These are phyloP conservation scores for Eufriesea mexicana DNA, from an alignment of 1,140 invertebrate genomes.

Conservation along the genomic window DNA sequence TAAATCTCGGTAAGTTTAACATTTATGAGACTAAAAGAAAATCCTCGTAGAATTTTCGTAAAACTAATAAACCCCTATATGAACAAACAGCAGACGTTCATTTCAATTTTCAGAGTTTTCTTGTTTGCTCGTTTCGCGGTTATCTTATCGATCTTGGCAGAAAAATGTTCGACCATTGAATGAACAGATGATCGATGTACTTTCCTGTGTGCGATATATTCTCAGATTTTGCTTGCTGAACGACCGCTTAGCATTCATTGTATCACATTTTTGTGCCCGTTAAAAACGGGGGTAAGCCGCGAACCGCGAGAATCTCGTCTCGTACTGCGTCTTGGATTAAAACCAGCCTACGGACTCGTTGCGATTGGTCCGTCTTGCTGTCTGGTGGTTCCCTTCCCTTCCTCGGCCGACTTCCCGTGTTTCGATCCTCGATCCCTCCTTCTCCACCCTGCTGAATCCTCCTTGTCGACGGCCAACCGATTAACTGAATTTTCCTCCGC, in stretches of 20 bases:
- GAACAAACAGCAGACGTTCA: not conserved
- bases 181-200: not conserved
- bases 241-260: not conserved
- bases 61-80: not conserved
- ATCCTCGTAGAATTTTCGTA: too few relatives aligned
- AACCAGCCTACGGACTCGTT: not conserved
- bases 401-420: not conserved
- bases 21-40: too few relatives aligned
- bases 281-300: not conserved
- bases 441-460: not conserved
- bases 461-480: not conserved
- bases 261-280: not conserved
- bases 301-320: not conserved
- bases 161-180: not conserved
- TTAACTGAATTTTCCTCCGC: constrained; percentile 2
- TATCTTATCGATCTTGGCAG: not conserved
- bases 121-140: not conserved
- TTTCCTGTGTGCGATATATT: not conserved
- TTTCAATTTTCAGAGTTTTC: not conserved
- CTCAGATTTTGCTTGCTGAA: not conserved
- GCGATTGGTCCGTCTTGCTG: not conserved
- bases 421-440: not conserved
- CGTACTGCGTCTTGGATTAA: constrained; percentile 29
- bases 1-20: too few relatives aligned
- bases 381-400: not conserved